phyloP scores from a whole-genome alignment of 2,888 invertebrate genomes.

The Omphaloscelis lunosa region DNA sequence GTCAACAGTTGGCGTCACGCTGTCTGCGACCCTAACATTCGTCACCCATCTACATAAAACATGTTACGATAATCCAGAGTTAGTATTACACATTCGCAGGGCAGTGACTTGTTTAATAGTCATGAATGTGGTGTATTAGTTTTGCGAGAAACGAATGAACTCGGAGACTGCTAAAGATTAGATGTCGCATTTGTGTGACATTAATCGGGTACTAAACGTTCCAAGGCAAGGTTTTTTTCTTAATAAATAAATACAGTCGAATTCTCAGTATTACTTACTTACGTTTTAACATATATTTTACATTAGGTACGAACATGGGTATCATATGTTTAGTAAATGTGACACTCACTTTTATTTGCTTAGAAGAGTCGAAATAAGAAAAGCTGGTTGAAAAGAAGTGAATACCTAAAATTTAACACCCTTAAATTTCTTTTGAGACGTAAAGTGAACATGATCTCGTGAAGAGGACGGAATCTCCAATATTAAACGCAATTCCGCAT shows the following conservation, averaged over 20 bases:
- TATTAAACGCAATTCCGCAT: slow-evolving; percentile 68
- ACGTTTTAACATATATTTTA: slow-evolving; percentile 8
- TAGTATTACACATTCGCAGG: slow-evolving; percentile 59
- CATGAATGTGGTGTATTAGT: slow-evolving; percentile 50
- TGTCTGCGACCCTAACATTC: slow-evolving; percentile 77
- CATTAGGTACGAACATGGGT: slow-evolving; percentile 8
- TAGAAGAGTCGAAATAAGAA: slow-evolving; percentile 17
- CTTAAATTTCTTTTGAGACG: slow-evolving; percentile 52
- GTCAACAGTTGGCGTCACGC: slow-evolving; percentile 78
- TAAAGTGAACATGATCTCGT: slow-evolving; percentile 56
- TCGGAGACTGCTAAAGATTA: slow-evolving; percentile 37
- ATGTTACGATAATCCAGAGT: slow-evolving; percentile 69
- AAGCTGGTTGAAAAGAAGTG: slow-evolving; percentile 25
- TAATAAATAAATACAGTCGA: slow-evolving; percentile 34
- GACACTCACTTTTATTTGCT: slow-evolving; percentile 7
- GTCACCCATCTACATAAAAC: slow-evolving; percentile 67
- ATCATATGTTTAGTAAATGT: slow-evolving; percentile 1
- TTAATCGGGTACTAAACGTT: slow-evolving; percentile 42
- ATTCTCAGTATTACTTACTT: not conserved
- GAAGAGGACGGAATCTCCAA: slow-evolving; percentile 62
- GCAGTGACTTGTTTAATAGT: slow-evolving; percentile 56
- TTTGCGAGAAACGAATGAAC: slow-evolving; percentile 36
- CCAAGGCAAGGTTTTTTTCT: slow-evolving; percentile 34
- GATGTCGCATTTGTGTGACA: slow-evolving; percentile 30
- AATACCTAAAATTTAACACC: slow-evolving; percentile 47